Evolutionary conservation across 2,888 invertebrate species (phyloP).

Genomic region (Acrobasis consociella): DNA sequence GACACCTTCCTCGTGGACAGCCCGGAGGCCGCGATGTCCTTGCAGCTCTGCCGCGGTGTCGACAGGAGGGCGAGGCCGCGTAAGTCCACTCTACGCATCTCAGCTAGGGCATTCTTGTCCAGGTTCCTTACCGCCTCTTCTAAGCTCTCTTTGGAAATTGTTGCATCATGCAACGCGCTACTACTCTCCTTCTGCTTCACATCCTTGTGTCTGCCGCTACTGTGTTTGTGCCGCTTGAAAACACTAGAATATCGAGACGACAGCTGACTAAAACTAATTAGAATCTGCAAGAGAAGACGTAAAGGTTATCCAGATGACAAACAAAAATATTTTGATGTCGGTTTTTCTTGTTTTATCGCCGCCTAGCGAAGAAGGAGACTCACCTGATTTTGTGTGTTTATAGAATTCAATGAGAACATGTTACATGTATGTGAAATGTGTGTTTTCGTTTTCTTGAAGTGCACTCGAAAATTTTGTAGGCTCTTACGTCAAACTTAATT

Average conservation of each 20-base stretch:
- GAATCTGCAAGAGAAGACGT: conserved; percentile 65
- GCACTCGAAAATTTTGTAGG: conserved; percentile 82
- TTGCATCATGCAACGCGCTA: conserved; percentile 54
- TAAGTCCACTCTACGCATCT: conserved; percentile 63
- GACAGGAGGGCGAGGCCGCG: conserved; percentile 41
- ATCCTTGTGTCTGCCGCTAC: conserved; percentile 56
- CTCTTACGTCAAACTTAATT: conserved; percentile 74
- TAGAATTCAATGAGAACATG: conserved; percentile 82
- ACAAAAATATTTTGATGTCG: conserved; percentile 39
- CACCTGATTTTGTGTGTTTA: conserved; percentile 81
- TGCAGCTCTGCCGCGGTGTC: conserved; percentile 38
- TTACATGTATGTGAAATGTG: conserved; percentile 75
- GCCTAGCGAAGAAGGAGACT: conserved; percentile 26
- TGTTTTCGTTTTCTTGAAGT: conserved; percentile 67
- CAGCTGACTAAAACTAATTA: conserved; percentile 78
- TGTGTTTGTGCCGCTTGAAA: conserved; percentile 71
- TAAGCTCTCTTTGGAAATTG: conserved; percentile 67
- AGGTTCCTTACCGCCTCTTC: conserved; percentile 67
- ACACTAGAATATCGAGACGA: conserved; percentile 71
- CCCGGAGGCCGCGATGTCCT: conserved; percentile 41
- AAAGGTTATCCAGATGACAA: conserved; percentile 68
- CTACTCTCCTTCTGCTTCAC: conserved; percentile 58
- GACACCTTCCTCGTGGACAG: conserved; percentile 61
- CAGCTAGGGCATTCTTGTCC: conserved; percentile 69
- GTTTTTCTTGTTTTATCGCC: neutral